Evolutionary conservation across 1,140 invertebrate species (phyloP).

Genomic region (Bombus fervidus): DNA sequence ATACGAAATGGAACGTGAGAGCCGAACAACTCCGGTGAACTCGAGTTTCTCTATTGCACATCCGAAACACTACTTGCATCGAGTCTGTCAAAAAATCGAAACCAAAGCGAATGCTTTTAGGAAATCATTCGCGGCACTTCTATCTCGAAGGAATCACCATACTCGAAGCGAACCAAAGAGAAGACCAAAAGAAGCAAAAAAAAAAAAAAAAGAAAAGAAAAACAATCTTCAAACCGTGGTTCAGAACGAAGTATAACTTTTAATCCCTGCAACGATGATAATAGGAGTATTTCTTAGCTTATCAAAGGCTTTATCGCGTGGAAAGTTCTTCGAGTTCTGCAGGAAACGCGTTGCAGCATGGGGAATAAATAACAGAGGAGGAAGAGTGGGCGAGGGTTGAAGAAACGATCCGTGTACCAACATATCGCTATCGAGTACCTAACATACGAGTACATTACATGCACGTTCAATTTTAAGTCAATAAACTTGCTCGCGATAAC

Average conservation of each 20-base stretch:
- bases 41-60: background rate
- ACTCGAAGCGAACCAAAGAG: too few species aligned
- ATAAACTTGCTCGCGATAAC: constrained; percentile 41
- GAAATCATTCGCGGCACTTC: background rate
- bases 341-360: background rate
- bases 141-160: background rate
- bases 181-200: background rate
- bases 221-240: too few species aligned
- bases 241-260: background rate
- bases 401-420: background rate
- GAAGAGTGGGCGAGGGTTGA: background rate
- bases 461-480: constrained; percentile 36
- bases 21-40: background rate
- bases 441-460: constrained; percentile 36
- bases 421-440: constrained; percentile 9
- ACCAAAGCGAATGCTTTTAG: background rate
- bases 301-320: background rate
- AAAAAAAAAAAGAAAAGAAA: too few species aligned
- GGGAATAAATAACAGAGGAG: background rate
- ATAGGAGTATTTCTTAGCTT: background rate
- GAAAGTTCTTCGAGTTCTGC: background rate
- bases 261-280: constrained; percentile 3
- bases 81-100: background rate
- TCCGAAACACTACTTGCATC: background rate
- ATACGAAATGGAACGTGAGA: background rate